Percentiles rank a stretch among this genome's conserved stretches.
Evolutionary conservation across 1,140 invertebrate species (phyloP).

Genomic region (Ladona fulva): DNA sequence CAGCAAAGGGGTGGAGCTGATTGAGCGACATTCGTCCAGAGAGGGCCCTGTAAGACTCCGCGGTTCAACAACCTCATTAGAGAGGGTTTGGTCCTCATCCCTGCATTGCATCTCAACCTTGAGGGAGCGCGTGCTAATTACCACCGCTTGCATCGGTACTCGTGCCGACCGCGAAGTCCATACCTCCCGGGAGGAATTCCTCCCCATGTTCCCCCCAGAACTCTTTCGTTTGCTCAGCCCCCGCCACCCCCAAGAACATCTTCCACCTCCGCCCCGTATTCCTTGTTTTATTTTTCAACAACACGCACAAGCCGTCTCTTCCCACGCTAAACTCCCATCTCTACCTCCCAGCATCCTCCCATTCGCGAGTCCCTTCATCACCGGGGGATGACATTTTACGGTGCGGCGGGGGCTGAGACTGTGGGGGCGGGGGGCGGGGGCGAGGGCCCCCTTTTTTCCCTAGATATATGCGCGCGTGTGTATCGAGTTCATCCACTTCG

Average conservation of each 20-base stretch:
- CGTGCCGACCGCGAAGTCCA: not conserved
- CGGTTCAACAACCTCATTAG: constrained; percentile 2
- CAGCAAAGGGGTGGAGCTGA: not conserved
- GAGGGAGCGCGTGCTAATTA: not conserved
- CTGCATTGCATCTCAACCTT: not conserved
- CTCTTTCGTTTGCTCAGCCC: not conserved
- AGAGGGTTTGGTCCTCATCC: not conserved
- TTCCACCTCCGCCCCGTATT: not conserved
- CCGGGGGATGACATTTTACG: constrained; percentile 2
- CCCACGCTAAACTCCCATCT: not conserved
- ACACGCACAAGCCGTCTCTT: not conserved
- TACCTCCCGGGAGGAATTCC: not conserved
- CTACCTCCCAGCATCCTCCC: not conserved
- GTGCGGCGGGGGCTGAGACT: not conserved
- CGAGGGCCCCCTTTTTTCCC: too few relatives aligned
- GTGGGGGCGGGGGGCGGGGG: not conserved
- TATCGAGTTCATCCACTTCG: too few relatives aligned
- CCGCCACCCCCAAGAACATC: not conserved
- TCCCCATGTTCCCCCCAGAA: not conserved
- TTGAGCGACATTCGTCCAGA: not conserved
- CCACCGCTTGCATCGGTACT: not conserved
- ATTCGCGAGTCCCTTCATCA: not conserved
- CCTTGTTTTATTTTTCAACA: not conserved
- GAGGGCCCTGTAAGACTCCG: not conserved
- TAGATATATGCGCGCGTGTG: too few relatives aligned